Evolutionary conservation across 2,888 invertebrate species (phyloP).

Genomic region (Amphipoea lucens): DNA sequence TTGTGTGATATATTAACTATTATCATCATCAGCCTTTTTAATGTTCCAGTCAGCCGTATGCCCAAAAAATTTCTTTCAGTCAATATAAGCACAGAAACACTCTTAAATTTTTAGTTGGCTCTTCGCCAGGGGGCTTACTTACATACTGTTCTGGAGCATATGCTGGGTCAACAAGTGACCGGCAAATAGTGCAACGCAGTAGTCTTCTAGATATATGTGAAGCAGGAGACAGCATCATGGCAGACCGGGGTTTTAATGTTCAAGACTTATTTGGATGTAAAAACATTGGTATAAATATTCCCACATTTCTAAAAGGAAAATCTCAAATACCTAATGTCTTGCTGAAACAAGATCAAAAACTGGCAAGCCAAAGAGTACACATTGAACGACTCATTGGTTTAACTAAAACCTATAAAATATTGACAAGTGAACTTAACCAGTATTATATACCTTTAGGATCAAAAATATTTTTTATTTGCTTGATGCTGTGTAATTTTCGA

Average conservation of each 20-base stretch:
- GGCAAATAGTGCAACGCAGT: background rate
- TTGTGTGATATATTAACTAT: no score
- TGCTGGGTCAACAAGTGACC: slow-evolving; percentile 5
- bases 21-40: no score
- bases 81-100: background rate
- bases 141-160: slow-evolving; percentile 2
- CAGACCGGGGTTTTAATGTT: background rate
- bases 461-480: no score
- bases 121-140: background rate
- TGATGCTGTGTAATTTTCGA: no score
- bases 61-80: no score
- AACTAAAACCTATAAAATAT: no score
- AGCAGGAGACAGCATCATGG: background rate
- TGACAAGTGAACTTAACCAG: no score
- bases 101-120: background rate
- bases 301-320: background rate
- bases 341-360: no score
- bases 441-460: no score
- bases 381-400: no score
- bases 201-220: background rate
- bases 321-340: slow-evolving; percentile 22
- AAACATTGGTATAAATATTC: background rate
- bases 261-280: background rate
- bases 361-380: no score
- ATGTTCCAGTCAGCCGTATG: no score